A percentile compares a stretch with the other conserved stretches of the same genome.
These are phyloP conservation scores for Eurystomus glaucurus DNA, from an alignment of 2,797 vertebrate species.

Conservation along the genomic window DNA sequence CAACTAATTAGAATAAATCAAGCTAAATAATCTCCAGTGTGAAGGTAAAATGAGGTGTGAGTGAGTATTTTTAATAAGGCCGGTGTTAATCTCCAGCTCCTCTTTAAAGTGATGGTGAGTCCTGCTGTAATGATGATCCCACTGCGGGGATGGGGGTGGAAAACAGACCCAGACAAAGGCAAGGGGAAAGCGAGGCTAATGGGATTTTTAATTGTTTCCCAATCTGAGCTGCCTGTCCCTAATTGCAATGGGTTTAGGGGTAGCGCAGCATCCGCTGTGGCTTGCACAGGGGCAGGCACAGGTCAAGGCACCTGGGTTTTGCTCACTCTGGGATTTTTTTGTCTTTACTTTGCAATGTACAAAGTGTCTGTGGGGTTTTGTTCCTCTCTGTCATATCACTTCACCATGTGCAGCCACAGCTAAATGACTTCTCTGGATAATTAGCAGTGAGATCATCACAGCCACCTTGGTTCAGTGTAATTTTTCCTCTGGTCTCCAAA, in stretches of 20 bases:
- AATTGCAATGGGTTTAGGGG: constrained; percentile 55
- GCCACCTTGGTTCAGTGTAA: neutral
- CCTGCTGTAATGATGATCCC: neutral
- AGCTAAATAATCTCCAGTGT: constrained; percentile 54
- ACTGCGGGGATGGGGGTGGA: neutral
- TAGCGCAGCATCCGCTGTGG: constrained; percentile 24
- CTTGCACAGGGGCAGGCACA: neutral
- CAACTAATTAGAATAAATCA: constrained; percentile 74
- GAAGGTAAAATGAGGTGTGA: constrained; percentile 61
- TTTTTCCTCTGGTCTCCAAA: constrained; percentile 16
- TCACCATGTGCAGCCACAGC: constrained; percentile 33
- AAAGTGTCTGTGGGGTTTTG: constrained; percentile 39
- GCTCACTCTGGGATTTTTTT: neutral
- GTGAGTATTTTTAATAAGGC: constrained; percentile 68
- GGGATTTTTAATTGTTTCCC: constrained; percentile 71
- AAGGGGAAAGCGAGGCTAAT: constrained; percentile 37
- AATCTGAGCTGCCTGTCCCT: constrained; percentile 62
- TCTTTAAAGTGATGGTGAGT: neutral
- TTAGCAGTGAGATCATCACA: constrained; percentile 64
- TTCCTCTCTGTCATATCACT: constrained; percentile 9
- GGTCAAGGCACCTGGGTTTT: neutral
- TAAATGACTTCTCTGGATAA: constrained; percentile 70
- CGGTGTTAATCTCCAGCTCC: neutral
- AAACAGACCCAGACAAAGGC: constrained; percentile 24
- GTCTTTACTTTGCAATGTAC: neutral